Conservation (phyloP, 2,888 invertebrate genomes). For the Nomada lathburiana region DNA sequence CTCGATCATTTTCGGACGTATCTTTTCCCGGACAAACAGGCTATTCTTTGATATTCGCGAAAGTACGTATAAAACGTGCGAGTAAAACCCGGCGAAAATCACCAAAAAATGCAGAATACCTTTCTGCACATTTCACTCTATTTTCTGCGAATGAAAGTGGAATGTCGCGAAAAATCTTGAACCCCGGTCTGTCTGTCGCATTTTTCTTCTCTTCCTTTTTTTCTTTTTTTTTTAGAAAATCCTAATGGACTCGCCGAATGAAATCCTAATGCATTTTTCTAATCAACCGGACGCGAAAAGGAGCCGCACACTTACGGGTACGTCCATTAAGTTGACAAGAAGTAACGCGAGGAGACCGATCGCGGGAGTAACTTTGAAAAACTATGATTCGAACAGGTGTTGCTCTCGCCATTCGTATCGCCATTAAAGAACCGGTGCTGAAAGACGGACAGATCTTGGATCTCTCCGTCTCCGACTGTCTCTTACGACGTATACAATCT, state of each 20-base stretch:
- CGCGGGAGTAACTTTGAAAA: conserved; percentile 38
- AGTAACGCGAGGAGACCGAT: conserved; percentile 27
- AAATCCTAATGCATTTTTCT: conserved; percentile 56
- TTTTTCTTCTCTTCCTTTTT: background rate
- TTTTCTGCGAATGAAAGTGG: background rate
- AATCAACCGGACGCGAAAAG: conserved; percentile 40
- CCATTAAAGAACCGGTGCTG: background rate
- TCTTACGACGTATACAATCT: background rate
- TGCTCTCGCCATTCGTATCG: conserved; percentile 1
- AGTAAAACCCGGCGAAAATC: background rate
- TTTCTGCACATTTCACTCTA: background rate
- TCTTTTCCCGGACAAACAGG: background rate
- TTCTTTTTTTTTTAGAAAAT: conserved; percentile 18
- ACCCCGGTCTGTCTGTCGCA: conserved; percentile 17
- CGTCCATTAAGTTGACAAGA: conserved; percentile 49
- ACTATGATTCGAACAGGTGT: conserved; percentile 37
- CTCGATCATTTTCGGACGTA: background rate
- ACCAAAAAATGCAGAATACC: too few species aligned
- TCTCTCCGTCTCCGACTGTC: background rate
- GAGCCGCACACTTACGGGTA: conserved; percentile 38
- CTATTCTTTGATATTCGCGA: background rate
- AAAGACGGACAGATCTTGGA: background rate
- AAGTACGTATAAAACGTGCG: background rate
- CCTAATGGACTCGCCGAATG: conserved; percentile 50
- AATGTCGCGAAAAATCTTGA: conserved; percentile 1